Percentiles rank a stretch among this genome's conserved stretches.
Conservation (phyloP, 2,888 invertebrate species). For the Melinaea marsaeus region DNA sequence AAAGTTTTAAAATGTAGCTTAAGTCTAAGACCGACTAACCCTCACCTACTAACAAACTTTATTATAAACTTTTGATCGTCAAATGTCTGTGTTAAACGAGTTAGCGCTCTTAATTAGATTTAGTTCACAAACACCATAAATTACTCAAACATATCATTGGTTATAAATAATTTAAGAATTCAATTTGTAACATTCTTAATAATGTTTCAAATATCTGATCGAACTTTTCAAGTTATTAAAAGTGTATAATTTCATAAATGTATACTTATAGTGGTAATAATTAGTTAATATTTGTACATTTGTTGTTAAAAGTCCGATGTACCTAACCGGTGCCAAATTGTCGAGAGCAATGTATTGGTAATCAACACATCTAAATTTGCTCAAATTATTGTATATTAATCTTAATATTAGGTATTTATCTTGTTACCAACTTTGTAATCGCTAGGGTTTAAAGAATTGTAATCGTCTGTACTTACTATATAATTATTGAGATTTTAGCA, state of each 20-base stretch:
- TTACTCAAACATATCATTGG: neutral
- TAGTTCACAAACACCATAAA: conserved; percentile 26
- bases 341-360: conserved; percentile 41
- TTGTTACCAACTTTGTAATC: conserved; percentile 3
- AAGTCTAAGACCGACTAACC: conserved; percentile 11
- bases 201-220: neutral
- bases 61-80: conserved; percentile 49
- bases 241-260: neutral
- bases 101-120: conserved; percentile 50
- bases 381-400: conserved; percentile 43
- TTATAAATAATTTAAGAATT: neutral
- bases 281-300: conserved; percentile 40
- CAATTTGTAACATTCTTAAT: neutral
- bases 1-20: no score
- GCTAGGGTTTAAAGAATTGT: no score
- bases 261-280: conserved; percentile 1
- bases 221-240: neutral
- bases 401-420: neutral
- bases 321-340: conserved; percentile 70
- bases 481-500: no score
- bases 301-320: conserved; percentile 57
- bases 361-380: conserved; percentile 53
- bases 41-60: conserved; percentile 27
- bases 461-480: no score
- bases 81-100: conserved; percentile 66